A percentile compares a stretch with the other conserved stretches of the same genome.
Conservation (phyloP, 1,140 invertebrate genomes). For the Drosophila subobscura region DNA sequence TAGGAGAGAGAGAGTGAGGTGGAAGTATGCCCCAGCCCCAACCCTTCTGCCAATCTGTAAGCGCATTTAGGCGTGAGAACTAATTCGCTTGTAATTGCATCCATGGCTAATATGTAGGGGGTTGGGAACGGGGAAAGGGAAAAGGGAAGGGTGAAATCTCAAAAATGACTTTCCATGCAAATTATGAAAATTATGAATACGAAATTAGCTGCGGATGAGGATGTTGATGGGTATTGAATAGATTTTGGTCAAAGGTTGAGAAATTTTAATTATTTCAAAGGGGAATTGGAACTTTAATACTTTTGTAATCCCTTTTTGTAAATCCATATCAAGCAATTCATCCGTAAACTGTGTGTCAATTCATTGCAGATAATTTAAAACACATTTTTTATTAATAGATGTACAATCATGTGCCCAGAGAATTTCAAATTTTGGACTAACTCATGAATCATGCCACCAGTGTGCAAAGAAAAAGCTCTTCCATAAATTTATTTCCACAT, state of each 20-base stretch:
- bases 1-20: slow-evolving; percentile 16
- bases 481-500: slow-evolving; percentile 39
- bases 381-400: slow-evolving; percentile 6
- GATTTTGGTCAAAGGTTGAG: background rate
- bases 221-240: slow-evolving; percentile 41
- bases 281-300: background rate
- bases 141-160: slow-evolving; percentile 19
- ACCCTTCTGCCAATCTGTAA: slow-evolving; percentile 44
- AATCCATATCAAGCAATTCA: too few species aligned
- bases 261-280: background rate
- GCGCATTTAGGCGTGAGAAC: slow-evolving; percentile 72
- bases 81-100: slow-evolving; percentile 69
- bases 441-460: slow-evolving; percentile 53
- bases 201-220: slow-evolving; percentile 48
- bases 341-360: too few species aligned
- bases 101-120: slow-evolving; percentile 21
- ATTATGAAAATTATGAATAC: slow-evolving; percentile 70
- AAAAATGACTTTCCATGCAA: slow-evolving; percentile 57
- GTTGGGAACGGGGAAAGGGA: slow-evolving; percentile 10
- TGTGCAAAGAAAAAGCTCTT: slow-evolving; percentile 27
- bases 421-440: slow-evolving; percentile 42
- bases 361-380: too few species aligned
- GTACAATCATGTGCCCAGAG: too few species aligned
- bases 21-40: slow-evolving; percentile 1
- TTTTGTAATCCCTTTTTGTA: slow-evolving; percentile 13